Evolutionary conservation across 2,888 invertebrate species (phyloP).

Genomic region (Rotaria macrura): DNA sequence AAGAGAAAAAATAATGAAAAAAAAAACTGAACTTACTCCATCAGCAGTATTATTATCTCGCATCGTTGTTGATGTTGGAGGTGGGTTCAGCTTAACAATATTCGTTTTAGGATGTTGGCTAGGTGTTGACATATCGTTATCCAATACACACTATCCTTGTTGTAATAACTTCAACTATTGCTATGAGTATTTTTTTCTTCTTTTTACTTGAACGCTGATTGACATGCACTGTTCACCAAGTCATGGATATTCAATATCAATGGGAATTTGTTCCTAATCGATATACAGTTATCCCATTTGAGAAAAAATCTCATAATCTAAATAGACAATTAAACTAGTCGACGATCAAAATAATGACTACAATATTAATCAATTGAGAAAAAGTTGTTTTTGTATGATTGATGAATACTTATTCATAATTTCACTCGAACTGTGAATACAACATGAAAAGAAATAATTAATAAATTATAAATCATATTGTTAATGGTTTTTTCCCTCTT

Average conservation of each 20-base stretch:
- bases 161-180: background rate
- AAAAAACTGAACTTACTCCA: background rate
- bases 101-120: background rate
- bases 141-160: background rate
- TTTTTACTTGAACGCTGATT: background rate
- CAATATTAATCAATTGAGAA: no score
- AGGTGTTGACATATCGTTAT: background rate
- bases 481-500: background rate
- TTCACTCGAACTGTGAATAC: no score
- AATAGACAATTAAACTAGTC: background rate
- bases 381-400: no score
- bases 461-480: background rate
- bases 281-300: background rate
- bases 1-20: background rate
- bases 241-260: background rate
- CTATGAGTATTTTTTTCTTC: background rate
- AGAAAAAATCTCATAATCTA: slow-evolving; percentile 6
- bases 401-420: no score
- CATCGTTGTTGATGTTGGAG: background rate
- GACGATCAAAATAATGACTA: no score
- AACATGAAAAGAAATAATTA: background rate
- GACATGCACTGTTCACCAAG: background rate
- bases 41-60: background rate
- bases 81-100: background rate
- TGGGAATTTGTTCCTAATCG: background rate